Evolutionary conservation across 2,797 vertebrate genomes (phyloP), one percentile per base, ranked within the genome.

Genomic region (Notamacropus eugenii): DNA sequence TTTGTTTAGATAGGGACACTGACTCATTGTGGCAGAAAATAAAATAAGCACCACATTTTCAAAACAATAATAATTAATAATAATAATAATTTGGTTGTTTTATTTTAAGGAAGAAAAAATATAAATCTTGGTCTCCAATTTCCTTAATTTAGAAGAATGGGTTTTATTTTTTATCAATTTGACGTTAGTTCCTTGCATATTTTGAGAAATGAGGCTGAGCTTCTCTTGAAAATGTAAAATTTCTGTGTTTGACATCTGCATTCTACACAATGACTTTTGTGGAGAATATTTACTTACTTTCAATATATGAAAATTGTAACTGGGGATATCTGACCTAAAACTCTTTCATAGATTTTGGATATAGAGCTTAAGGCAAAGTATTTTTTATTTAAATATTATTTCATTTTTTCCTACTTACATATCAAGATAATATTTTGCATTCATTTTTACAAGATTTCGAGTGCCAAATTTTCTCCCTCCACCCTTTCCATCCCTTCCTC

Each of bases 261-360:
- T n/a, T 67, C 14, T 40, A 34, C 34, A n/a, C 34, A n/a, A 2
- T 67, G n/a, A 11, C 55, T 92, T 14, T 50, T 56, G 34, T 16
- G 1, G 10, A 91, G 46, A 93, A 90, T 95, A 14, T 96, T 94
- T 57, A 67, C 1, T 46, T 34, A 54, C 19, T 74, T 74, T 40
- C 3, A 91, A 2, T 55, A 1, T 62, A 55, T 90, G 87, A 28
- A 29, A 46, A 2, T n/a, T 50, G 27, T 2, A 54, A 4, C 29
- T 74, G 67, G 46, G 46, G 27, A 10, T n/a, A 92, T 58, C 90
- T 95, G 55, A 93, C 46, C 19, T 59, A 11, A 34, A 93, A 94
- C 55, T 97, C 16, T 93, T 28, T 95, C 14, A 94, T 14, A 40
- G 6, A 74, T 92, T 22, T 96, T 92, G 93, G 58, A 93, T 74